Conservation (phyloP, 2,113 vertebrate genomes). For the Dasyprocta punctata region DNA sequence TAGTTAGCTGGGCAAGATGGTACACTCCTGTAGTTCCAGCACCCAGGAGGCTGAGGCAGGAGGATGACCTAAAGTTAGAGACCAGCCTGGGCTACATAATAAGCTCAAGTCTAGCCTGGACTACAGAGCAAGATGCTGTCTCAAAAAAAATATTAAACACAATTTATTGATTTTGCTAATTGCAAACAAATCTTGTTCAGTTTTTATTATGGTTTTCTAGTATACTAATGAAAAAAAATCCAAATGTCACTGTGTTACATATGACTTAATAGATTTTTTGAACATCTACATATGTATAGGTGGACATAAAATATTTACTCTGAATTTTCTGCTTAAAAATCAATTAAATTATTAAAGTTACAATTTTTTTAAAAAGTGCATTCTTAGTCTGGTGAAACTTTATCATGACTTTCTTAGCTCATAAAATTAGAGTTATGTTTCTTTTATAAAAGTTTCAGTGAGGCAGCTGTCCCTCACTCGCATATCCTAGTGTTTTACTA, state of each 20-base stretch:
- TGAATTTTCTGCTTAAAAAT: slow-evolving; percentile 17
- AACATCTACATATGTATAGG: background rate
- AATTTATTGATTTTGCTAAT: slow-evolving; percentile 14
- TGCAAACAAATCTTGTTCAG: background rate
- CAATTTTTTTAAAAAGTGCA: background rate
- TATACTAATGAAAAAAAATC: background rate
- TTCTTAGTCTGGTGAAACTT: background rate
- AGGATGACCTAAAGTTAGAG: background rate
- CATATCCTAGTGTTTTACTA: background rate
- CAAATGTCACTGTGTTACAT: slow-evolving; percentile 16
- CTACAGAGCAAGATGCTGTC: background rate
- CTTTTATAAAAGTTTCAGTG: background rate
- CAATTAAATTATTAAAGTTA: background rate
- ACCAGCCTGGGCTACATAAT: background rate
- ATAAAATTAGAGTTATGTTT: background rate
- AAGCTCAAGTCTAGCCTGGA: background rate
- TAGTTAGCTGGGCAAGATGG: background rate
- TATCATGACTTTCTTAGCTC: background rate
- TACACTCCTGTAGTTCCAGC: background rate
- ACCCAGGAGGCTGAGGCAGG: background rate
- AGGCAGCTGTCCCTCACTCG: background rate
- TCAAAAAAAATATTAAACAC: background rate
- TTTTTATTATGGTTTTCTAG: background rate
- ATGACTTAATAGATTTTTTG: background rate
- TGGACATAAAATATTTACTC: background rate